Conservation (phyloP, 2,888 invertebrate genomes). For the Leptarthrus brevirostris region DNA sequence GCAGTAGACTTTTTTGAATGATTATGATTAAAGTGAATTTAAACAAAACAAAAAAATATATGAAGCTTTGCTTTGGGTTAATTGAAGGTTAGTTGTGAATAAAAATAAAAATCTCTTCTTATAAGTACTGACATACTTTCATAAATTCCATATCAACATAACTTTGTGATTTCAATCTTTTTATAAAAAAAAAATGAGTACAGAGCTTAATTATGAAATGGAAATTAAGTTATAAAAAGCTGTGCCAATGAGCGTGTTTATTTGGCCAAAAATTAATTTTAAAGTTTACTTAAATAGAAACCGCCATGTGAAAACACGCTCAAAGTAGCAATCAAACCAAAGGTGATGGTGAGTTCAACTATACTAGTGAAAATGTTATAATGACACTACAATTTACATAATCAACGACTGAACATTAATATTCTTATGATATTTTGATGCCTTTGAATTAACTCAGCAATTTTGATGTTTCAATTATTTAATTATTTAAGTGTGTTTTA, state of each 20-base stretch:
- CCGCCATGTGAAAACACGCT: constrained; percentile 32
- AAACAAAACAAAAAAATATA: constrained; percentile 26
- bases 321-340: constrained; percentile 4
- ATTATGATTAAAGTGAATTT: constrained; percentile 10
- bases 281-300: background rate
- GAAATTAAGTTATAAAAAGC: constrained; percentile 24
- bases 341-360: background rate
- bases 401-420: constrained; percentile 42
- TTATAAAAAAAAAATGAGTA: constrained; percentile 23
- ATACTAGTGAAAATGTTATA: constrained; percentile 27
- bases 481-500: too few species aligned
- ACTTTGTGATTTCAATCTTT: background rate
- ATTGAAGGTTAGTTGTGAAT: background rate
- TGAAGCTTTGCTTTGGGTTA: constrained; percentile 3
- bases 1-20: constrained; percentile 30
- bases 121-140: constrained; percentile 25
- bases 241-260: constrained; percentile 17
- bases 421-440: constrained; percentile 42
- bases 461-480: too few species aligned
- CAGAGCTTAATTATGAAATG: background rate
- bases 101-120: background rate
- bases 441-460: constrained; percentile 6
- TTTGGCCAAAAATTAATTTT: background rate
- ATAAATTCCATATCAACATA: constrained; percentile 27
- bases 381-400: constrained; percentile 13